Conservation (phyloP, 2,797 vertebrate genomes). For the Megaceryle alcyon region DNA sequence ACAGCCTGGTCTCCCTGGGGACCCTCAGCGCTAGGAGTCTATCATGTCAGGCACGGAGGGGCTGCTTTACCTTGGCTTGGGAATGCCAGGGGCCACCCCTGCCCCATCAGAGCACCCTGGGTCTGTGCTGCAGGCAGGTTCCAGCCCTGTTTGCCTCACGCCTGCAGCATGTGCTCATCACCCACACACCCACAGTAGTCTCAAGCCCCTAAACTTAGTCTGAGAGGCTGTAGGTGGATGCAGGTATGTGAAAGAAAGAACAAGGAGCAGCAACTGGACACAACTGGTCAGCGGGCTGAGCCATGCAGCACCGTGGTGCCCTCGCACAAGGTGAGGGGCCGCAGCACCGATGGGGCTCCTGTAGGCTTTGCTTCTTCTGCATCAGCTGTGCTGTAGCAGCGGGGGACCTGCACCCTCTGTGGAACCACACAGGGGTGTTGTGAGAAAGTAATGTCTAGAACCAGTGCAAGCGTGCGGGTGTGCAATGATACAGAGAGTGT, state of each 20-base stretch:
- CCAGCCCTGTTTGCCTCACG: neutral
- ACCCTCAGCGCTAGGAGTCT: neutral
- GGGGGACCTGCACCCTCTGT: neutral
- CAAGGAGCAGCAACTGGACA: neutral
- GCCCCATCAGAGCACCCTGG: accelerated
- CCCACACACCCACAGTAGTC: neutral
- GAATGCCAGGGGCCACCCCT: accelerated
- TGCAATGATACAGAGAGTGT: accelerated
- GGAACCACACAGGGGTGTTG: accelerated
- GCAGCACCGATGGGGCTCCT: accelerated
- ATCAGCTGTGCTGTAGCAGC: accelerated
- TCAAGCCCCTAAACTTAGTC: neutral
- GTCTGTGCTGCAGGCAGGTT: neutral
- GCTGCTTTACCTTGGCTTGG: neutral
- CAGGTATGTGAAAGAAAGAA: neutral
- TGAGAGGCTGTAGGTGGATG: neutral
- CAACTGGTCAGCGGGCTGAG: neutral
- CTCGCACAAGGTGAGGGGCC: accelerated
- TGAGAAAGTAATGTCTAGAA: neutral
- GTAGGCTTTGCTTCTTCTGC: neutral
- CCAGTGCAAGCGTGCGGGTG: accelerated
- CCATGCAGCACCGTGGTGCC: accelerated
- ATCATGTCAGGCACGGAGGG: accelerated
- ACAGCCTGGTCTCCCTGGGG: neutral
- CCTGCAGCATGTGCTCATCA: neutral